Base-by-base conservation (phyloP, 1,140 invertebrate species). In the Pseudomyrmex gracilis region DNA sequence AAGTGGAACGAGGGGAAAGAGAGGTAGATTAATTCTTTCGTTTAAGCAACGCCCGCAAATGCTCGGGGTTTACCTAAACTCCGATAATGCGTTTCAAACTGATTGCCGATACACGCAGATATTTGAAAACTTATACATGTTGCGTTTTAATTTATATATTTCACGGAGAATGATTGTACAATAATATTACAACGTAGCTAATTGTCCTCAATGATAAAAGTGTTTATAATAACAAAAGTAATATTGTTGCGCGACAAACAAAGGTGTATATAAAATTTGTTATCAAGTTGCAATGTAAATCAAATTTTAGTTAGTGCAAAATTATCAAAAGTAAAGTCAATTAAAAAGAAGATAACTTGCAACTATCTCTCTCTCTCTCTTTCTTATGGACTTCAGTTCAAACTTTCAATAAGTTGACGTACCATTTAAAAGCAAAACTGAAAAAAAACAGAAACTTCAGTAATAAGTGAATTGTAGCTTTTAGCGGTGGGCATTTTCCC, bases 11-110 rank as follows among this genome's bases (percentile, higher is more conserved):
- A 17, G 17, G 45, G 66, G 49, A n/a, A 20, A 17, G 17, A 55
- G 76, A 58, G 22, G 49, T 80, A 71, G 76, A 80, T 80, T 80
- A 80, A 80, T 80, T 80, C 76, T 80, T 80, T 71, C 66, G 53
- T 80, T 80, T 71, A 60, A 80, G 43, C 53, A 60, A 34, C 15
- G 76, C 66, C 20, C 76, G 53, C 63, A 70, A 71, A 80, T 49
- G 66, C 55, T 58, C 24, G 53, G 22, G 53, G 76, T 47, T 70
- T 80, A 34, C 13, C 15, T 58, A 20, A 68, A 78, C 43, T 58
- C 51, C 12, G 22, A 20, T 58, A 70, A 70, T 80, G 43, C 43
- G 0, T 80, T 80, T 80, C 66, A 70, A 80, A 80, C 20, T 58
- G 53, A 80, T 80, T 71, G 53, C 20, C 43, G 45, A 70, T 60